Conservation (phyloP, 2,113 vertebrate species). For the Mesocricetus auratus region DNA sequence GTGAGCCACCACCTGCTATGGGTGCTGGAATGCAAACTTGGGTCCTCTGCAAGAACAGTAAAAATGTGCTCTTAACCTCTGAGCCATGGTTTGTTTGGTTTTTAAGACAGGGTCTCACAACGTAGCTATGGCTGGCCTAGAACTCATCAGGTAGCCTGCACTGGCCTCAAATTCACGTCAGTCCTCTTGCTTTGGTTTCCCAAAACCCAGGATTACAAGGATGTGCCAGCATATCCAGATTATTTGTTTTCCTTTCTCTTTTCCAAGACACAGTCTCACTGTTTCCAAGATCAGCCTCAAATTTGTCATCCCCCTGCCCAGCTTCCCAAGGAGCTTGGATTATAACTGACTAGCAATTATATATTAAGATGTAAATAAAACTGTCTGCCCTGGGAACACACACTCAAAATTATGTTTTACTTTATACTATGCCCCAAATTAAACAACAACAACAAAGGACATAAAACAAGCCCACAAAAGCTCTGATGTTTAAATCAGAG, state of each 20-base stretch:
- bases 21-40: not conserved
- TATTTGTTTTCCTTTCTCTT: not conserved
- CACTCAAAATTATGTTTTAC: slow-evolving; percentile 21
- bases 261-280: not conserved
- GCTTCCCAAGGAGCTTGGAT: not conserved
- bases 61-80: not conserved
- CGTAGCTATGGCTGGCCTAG: not conserved
- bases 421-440: slow-evolving; percentile 11
- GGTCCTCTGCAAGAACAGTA: not conserved
- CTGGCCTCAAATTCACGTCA: not conserved
- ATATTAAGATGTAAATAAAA: slow-evolving; percentile 37
- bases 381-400: not conserved
- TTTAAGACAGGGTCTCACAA: not conserved
- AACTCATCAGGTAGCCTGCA: not conserved
- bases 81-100: not conserved
- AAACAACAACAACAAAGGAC: not conserved
- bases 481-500: slow-evolving; percentile 42
- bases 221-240: not conserved
- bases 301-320: not conserved
- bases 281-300: not conserved
- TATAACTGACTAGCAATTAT: not conserved
- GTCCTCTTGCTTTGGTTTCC: not conserved
- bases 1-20: not conserved
- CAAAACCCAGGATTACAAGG: not conserved
- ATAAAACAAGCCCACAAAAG: not conserved